These are phyloP conservation scores for Drosophila trichaetosa DNA, from an alignment of 2,888 invertebrate genomes.

Conservation along the genomic window DNA sequence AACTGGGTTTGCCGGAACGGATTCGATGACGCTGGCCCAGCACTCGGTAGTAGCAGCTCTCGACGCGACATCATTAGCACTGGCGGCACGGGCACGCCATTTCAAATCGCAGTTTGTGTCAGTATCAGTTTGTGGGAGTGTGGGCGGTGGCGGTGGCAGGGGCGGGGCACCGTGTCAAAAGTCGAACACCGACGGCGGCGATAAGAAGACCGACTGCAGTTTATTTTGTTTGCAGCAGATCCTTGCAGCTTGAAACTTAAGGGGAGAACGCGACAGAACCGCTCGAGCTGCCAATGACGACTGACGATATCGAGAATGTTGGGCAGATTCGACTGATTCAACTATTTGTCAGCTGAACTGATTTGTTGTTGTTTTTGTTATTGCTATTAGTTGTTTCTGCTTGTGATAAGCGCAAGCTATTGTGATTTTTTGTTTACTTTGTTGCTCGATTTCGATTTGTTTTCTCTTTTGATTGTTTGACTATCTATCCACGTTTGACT, in stretches of 20 bases:
- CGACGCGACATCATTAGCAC: slow-evolving; percentile 77
- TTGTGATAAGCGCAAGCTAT: slow-evolving; percentile 54
- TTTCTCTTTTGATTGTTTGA: slow-evolving; percentile 30
- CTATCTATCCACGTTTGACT: slow-evolving; percentile 7
- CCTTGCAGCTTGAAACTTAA: slow-evolving; percentile 23
- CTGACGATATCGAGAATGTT: slow-evolving; percentile 28
- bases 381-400: slow-evolving; percentile 18
- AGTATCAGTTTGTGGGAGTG: slow-evolving; percentile 1
- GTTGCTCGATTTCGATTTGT: slow-evolving; percentile 27
- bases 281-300: slow-evolving; percentile 43
- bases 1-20: slow-evolving; percentile 59
- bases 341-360: slow-evolving; percentile 23
- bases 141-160: not conserved
- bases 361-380: slow-evolving; percentile 9
- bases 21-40: slow-evolving; percentile 51
- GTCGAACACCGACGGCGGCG: slow-evolving; percentile 50
- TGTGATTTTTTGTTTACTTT: slow-evolving; percentile 47
- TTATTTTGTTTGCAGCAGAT: slow-evolving; percentile 21
- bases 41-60: slow-evolving; percentile 27
- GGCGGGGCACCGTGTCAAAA: slow-evolving; percentile 52
- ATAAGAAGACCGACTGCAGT: slow-evolving; percentile 24
- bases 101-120: slow-evolving; percentile 20
- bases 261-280: slow-evolving; percentile 26
- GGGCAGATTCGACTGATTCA: slow-evolving; percentile 31
- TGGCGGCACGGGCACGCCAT: slow-evolving; percentile 61